A percentile compares a stretch with the other conserved stretches of the same genome.
phyloP scores from a whole-genome alignment of 2,797 vertebrate genomes.

The Setipinna tenuifilis region DNA sequence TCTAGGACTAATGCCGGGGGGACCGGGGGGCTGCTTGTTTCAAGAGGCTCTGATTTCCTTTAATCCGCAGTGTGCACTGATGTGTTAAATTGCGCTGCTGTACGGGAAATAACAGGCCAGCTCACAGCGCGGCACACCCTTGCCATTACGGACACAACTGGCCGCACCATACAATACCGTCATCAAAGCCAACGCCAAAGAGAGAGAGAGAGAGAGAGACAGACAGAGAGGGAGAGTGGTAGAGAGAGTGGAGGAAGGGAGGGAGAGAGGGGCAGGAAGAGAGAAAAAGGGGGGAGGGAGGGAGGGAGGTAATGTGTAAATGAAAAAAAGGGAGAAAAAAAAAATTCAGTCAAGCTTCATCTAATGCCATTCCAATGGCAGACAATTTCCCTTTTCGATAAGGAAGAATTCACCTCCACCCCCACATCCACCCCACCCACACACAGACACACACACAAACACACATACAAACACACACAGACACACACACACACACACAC shows the following conservation, averaged over 20 bases:
- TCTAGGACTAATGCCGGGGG: slow-evolving; percentile 49
- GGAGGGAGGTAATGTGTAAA: neutral
- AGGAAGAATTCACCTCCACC: neutral
- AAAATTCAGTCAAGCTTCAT: neutral
- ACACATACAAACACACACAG: neutral
- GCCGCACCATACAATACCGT: slow-evolving; percentile 14
- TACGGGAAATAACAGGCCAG: slow-evolving; percentile 68
- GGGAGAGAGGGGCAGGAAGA: neutral
- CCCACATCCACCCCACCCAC: neutral
- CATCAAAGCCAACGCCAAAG: slow-evolving; percentile 28
- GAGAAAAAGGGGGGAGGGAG: neutral
- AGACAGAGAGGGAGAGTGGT: neutral
- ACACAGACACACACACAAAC: neutral
- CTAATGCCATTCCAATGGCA: neutral
- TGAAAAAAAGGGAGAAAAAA: neutral
- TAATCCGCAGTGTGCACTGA: slow-evolving; percentile 65
- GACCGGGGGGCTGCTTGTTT: slow-evolving; percentile 58
- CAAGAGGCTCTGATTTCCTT: slow-evolving; percentile 55
- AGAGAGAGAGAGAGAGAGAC: neutral
- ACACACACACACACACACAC: neutral
- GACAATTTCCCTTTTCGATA: neutral
- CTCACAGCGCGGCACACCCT: slow-evolving; percentile 63
- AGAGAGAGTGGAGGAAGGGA: neutral
- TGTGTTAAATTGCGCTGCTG: slow-evolving; percentile 70
- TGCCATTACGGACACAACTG: slow-evolving; percentile 53